Conservation (phyloP, 2,888 invertebrate genomes). For the Drosophila leonis region DNA sequence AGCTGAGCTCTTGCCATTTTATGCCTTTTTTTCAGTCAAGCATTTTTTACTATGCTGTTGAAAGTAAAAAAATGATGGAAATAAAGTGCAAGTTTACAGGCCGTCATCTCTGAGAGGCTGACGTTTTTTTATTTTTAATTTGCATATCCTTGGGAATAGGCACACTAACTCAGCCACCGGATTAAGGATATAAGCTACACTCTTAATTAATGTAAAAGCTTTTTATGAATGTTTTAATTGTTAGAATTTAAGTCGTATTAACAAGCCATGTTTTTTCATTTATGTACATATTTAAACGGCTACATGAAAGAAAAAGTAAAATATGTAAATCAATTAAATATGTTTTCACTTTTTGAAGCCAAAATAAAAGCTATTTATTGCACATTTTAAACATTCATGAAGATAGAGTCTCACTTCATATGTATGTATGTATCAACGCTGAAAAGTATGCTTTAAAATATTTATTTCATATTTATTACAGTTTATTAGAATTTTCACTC, state of each 20-base stretch:
- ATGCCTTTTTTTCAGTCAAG: constrained; percentile 12
- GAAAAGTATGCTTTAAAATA: constrained; percentile 10
- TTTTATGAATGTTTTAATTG: constrained; percentile 34
- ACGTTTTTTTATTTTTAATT: constrained; percentile 36
- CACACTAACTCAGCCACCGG: constrained; percentile 32
- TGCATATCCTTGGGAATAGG: constrained; percentile 45
- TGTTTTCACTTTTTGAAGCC: not conserved
- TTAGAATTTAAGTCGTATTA: constrained; percentile 5
- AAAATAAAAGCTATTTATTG: not conserved
- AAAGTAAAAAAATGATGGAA: constrained; percentile 63
- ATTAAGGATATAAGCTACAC: constrained; percentile 41
- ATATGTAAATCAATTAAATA: not conserved
- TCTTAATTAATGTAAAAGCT: constrained; percentile 57
- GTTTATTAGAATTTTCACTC: not conserved
- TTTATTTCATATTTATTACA: not conserved
- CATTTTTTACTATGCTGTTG: constrained; percentile 32
- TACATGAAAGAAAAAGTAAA: not conserved
- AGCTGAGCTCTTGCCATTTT: constrained; percentile 61
- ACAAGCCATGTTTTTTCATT: not conserved
- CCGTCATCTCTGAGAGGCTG: constrained; percentile 16
- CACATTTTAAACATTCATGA: not conserved
- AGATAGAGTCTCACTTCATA: too few relatives aligned
- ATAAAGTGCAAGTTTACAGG: constrained; percentile 62
- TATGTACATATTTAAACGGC: not conserved
- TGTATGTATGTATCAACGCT: not conserved